phyloP scores from a whole-genome alignment of 2,113 vertebrate species.

The Saguinus imperator region DNA sequence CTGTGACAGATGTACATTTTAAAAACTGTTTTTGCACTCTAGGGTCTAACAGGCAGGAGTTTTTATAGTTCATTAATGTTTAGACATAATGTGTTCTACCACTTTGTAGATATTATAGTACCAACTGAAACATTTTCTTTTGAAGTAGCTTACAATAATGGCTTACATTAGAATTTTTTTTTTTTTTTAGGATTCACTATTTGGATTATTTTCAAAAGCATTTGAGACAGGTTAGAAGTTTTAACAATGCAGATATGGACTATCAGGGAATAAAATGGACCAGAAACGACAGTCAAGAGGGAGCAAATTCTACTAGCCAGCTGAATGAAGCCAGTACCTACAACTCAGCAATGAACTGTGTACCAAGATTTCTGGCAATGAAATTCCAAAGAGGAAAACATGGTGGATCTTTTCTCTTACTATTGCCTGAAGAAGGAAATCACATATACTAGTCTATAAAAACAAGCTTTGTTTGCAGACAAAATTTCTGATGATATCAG shows the following conservation, averaged over 20 bases:
- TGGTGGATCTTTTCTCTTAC: background rate
- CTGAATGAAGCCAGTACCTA: background rate
- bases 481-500: background rate
- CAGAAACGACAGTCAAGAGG: background rate
- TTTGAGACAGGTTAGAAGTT: background rate
- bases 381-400: background rate
- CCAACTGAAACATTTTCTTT: constrained; percentile 5
- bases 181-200: constrained; percentile 46
- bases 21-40: background rate
- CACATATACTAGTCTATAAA: background rate
- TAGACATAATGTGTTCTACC: background rate
- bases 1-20: background rate
- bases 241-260: constrained; percentile 35
- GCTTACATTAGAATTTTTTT: background rate
- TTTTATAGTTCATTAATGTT: background rate
- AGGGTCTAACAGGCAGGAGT: background rate
- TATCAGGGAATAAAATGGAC: background rate
- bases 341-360: background rate
- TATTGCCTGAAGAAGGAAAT: background rate
- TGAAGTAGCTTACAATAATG: constrained; percentile 10
- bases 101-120: background rate
- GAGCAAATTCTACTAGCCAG: background rate
- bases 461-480: background rate
- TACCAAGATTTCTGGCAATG: background rate
- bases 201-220: constrained; percentile 29